phyloP scores from a whole-genome alignment of 2,113 vertebrate species.

The Mastomys natalensis region DNA sequence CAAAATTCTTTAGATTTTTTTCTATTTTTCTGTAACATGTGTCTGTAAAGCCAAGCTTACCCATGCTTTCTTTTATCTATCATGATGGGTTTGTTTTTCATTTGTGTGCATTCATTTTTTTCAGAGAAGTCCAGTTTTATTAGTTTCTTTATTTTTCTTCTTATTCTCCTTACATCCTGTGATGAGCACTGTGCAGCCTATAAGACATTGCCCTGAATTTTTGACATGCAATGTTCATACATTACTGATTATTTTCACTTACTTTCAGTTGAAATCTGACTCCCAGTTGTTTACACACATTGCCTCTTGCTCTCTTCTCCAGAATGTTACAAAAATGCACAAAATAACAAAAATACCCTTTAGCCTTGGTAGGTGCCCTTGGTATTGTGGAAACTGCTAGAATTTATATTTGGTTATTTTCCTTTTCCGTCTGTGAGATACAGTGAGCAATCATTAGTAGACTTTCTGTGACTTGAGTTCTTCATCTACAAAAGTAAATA shows the following conservation, averaged over 20 bases:
- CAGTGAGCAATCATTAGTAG: neutral
- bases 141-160: neutral
- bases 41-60: conserved; percentile 54
- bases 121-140: conserved; percentile 14
- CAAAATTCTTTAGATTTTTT: conserved; percentile 18
- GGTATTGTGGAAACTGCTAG: neutral
- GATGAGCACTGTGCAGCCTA: neutral
- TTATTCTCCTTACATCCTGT: neutral
- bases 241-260: neutral
- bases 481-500: conserved; percentile 43
- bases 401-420: conserved; percentile 2
- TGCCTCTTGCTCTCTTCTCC: conserved; percentile 2
- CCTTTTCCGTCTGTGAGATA: conserved; percentile 22
- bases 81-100: neutral
- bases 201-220: conserved; percentile 8
- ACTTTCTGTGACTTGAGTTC: conserved; percentile 41
- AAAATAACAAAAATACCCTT: conserved; percentile 37
- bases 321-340: conserved; percentile 28
- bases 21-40: neutral
- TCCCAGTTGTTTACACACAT: neutral
- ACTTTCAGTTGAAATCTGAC: conserved; percentile 6
- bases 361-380: neutral
- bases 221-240: conserved; percentile 1
- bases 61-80: conserved; percentile 7
- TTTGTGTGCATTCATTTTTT: conserved; percentile 8